Conservation (phyloP, 2,113 vertebrate genomes). For the Phrynocephalus versicolor region DNA sequence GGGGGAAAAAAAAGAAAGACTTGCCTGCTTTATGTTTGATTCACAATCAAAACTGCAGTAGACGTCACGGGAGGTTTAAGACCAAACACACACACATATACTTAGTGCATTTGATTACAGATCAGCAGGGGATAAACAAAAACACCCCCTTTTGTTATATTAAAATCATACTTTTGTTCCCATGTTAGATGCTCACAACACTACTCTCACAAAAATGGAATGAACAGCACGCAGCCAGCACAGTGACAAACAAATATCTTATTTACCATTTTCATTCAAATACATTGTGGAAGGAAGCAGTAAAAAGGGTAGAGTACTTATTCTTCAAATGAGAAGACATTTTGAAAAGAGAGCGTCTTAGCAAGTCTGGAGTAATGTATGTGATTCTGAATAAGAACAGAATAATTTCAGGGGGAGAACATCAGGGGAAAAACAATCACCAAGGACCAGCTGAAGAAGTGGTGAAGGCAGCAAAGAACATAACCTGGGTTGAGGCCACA, state of each 20-base stretch:
- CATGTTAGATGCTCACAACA: constrained; percentile 32
- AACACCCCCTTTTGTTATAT: constrained; percentile 28
- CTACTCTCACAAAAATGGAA: constrained; percentile 53
- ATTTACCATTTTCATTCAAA: constrained; percentile 57
- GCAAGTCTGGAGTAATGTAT: neutral
- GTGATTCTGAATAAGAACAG: neutral
- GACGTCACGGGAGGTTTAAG: constrained; percentile 36
- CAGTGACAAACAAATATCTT: constrained; percentile 47
- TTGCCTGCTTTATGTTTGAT: constrained; percentile 25
- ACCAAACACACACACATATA: constrained; percentile 24
- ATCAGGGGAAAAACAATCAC: neutral
- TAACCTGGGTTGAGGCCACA: neutral
- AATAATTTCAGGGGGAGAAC: neutral
- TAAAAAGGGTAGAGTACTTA: constrained; percentile 1
- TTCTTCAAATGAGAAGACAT: constrained; percentile 16
- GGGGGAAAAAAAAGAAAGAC: neutral
- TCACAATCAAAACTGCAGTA: constrained; percentile 44
- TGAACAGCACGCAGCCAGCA: constrained; percentile 24
- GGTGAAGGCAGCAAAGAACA: neutral
- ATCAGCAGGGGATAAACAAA: constrained; percentile 49
- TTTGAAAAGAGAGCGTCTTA: neutral
- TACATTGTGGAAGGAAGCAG: constrained; percentile 46
- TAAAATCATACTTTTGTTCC: constrained; percentile 46
- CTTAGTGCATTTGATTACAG: constrained; percentile 52
- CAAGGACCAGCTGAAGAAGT: neutral